phyloP scores from a whole-genome alignment of 2,113 vertebrate genomes.

The Tupaia tana region DNA sequence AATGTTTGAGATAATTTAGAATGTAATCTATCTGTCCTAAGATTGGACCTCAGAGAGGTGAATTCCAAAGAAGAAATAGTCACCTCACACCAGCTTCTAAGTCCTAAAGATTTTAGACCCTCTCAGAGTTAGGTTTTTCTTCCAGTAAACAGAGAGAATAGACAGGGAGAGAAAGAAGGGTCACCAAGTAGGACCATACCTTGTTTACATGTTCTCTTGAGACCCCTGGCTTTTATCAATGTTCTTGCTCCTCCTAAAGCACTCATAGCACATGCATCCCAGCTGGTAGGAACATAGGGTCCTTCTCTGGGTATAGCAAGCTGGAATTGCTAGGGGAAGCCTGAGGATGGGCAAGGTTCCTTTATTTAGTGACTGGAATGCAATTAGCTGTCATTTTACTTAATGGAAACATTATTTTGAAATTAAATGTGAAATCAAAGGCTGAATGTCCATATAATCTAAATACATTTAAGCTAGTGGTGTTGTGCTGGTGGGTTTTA shows the following conservation, averaged over 20 bases:
- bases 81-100: not conserved
- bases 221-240: not conserved
- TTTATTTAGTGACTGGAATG: not conserved
- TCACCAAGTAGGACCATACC: not conserved
- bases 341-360: not conserved
- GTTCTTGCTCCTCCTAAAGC: not conserved
- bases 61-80: not conserved
- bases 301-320: not conserved
- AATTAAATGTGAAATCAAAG: conserved; percentile 19
- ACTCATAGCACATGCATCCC: not conserved
- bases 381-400: not conserved
- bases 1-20: not conserved
- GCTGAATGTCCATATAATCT: not conserved
- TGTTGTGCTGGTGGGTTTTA: not conserved
- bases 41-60: not conserved
- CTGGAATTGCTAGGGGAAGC: not conserved
- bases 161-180: not conserved
- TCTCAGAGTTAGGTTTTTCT: not conserved
- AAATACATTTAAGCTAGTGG: not conserved
- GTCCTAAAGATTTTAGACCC: not conserved
- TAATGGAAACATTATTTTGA: not conserved
- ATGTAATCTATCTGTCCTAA: not conserved
- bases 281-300: not conserved
- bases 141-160: not conserved
- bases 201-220: not conserved